These are phyloP conservation scores for Leptothorax acervorum DNA, from an alignment of 2,888 invertebrate genomes.

Conservation along the genomic window DNA sequence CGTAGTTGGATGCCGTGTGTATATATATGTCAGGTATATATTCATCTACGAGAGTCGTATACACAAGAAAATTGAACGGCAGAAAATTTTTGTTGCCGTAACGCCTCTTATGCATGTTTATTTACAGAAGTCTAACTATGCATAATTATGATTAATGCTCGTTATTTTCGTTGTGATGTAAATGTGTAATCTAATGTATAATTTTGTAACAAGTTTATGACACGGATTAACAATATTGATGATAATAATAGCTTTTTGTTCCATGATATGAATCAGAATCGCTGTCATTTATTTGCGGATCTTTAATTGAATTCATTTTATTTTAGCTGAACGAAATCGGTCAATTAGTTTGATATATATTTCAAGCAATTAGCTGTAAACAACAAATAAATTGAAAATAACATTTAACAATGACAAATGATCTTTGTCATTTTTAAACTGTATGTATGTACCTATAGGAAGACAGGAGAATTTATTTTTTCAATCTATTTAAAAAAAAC, in stretches of 20 bases:
- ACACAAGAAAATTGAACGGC: neutral
- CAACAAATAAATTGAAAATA: neutral
- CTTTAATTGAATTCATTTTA: neutral
- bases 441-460: neutral
- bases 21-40: neutral
- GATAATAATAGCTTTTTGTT: neutral
- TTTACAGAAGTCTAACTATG: neutral
- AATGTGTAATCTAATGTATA: neutral
- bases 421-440: neutral
- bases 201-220: neutral
- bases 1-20: neutral
- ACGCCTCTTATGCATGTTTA: neutral
- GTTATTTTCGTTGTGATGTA: neutral
- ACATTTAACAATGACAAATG: neutral
- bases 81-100: constrained; percentile 7
- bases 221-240: neutral
- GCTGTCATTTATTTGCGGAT: neutral
- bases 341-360: neutral
- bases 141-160: neutral
- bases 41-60: neutral
- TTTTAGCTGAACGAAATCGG: neutral
- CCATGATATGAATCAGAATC: neutral
- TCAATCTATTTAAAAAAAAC: neutral
- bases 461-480: neutral
- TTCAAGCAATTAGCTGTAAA: neutral